Base-by-base conservation (phyloP, 2,797 vertebrate species). In the Podarcis lilfordi region DNA sequence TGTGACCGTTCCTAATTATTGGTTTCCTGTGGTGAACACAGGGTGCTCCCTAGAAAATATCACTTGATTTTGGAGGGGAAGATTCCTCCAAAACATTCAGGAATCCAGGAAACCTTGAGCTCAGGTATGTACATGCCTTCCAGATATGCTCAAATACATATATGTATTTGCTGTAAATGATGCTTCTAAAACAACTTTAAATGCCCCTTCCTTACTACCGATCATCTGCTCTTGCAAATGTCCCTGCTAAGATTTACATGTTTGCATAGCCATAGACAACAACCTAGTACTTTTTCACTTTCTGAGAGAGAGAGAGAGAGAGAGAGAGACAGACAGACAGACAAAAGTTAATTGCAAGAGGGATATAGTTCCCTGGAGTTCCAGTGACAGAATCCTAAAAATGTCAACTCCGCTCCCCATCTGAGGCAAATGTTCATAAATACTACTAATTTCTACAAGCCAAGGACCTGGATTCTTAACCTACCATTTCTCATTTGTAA, bases 391-490 rank as follows among this genome's bases (percentile, higher is more conserved):
- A 87, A 87, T 71, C 88, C 7, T 45, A 61, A 84, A 8, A 64
- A 13, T 3, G 15, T 6, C 25, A 21, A 29, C 37, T n/a, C 74
- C 78, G 89, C 59, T 82, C 5, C 83, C 88, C 37, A 80, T 79
- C 78, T 93, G 15, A 0, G 74, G 3, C 21, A 50, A 86, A 84
- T 86, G 86, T 86, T 74, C 37, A 74, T 88, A 93, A 80, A 91
- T 83, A 89, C 74, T 23, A 19, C 23, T 92, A 43, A 80, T 92
- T 94, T 94, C 55, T 83, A 43, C 82, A 81, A 90, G 86, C 88
- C 64, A n/a, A 90, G 76, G 89, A 89, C 37, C 86, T 82, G 95
- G 84, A 88, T 86, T 84, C 92, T 89, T 89, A 84, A 91, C 91
- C 94, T 86, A 91, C 94, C 94, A 93, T 91, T 85, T 69, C 40